These are phyloP conservation scores for Euwallacea fornicatus DNA, from an alignment of 1,140 invertebrate species.

Conservation along the genomic window DNA sequence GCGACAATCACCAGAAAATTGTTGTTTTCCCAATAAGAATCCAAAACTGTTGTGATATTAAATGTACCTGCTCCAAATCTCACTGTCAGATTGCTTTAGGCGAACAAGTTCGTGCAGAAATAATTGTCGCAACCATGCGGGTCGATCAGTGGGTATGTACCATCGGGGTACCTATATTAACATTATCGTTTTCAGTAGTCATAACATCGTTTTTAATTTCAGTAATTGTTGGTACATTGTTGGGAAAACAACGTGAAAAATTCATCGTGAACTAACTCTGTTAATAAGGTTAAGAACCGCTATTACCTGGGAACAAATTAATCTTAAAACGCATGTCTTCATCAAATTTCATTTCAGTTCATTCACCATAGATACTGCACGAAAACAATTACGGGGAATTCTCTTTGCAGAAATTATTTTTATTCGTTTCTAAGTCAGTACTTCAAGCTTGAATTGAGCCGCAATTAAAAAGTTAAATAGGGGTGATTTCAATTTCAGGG, in stretches of 20 bases:
- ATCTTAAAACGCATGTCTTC: background rate
- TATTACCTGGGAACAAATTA: slow-evolving; percentile 27
- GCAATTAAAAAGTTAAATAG: too few species aligned
- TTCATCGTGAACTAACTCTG: background rate
- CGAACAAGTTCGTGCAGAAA: background rate
- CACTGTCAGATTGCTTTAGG: background rate
- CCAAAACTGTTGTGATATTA: slow-evolving; percentile 25
- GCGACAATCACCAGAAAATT: slow-evolving; percentile 39
- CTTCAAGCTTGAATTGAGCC: too few species aligned
- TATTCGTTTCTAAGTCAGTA: too few species aligned
- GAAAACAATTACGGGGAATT: too few species aligned
- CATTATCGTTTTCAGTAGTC: background rate
- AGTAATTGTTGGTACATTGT: slow-evolving; percentile 3
- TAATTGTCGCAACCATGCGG: too few species aligned
- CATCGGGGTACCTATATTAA: too few species aligned
- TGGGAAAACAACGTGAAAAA: slow-evolving; percentile 13
- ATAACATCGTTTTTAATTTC: background rate
- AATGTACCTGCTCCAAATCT: slow-evolving; percentile 13
- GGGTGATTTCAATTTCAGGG: too few species aligned
- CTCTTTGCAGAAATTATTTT: too few species aligned
- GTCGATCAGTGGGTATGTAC: too few species aligned
- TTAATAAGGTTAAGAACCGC: slow-evolving; percentile 22
- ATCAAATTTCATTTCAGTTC: too few species aligned
- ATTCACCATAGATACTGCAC: too few species aligned
- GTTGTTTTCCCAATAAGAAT: slow-evolving; percentile 21